Conservation (phyloP, 1,140 invertebrate genomes). For the Ips typographus region DNA sequence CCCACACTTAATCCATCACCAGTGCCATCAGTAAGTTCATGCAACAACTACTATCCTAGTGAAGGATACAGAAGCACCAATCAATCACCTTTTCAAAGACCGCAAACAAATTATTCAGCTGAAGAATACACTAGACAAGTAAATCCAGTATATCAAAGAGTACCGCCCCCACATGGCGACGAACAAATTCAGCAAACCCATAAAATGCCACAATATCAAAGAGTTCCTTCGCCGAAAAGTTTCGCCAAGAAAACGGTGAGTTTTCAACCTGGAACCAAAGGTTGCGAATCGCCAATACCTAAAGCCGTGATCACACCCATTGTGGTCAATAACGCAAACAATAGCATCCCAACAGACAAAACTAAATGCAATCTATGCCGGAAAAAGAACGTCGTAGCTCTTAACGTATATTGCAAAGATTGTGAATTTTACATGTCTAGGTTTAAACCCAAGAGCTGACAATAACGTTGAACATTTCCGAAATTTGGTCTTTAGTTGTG, state of each 20-base stretch:
- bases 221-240: conserved; percentile 51
- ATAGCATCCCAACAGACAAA: conserved; percentile 50
- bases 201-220: conserved; percentile 41
- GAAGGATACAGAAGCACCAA: conserved; percentile 29
- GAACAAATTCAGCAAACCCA: conserved; percentile 22
- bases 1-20: conserved; percentile 47
- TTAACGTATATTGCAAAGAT: conserved; percentile 80
- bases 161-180: conserved; percentile 44
- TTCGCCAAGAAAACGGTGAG: conserved; percentile 66
- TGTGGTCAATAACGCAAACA: conserved; percentile 49
- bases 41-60: conserved; percentile 32
- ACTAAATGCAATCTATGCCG: conserved; percentile 78
- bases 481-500: not conserved
- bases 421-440: conserved; percentile 91
- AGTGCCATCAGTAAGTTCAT: conserved; percentile 38
- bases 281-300: conserved; percentile 58
- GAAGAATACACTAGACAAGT: conserved; percentile 4
- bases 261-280: conserved; percentile 67
- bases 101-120: not conserved
- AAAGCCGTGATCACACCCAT: conserved; percentile 53
- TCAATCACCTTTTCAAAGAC: conserved; percentile 45
- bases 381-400: conserved; percentile 74
- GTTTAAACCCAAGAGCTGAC: conserved; percentile 64
- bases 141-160: conserved; percentile 38
- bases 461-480: not conserved